Evolutionary conservation across 2,113 vertebrate genomes (phyloP).

Genomic region (Pipa parva): DNA sequence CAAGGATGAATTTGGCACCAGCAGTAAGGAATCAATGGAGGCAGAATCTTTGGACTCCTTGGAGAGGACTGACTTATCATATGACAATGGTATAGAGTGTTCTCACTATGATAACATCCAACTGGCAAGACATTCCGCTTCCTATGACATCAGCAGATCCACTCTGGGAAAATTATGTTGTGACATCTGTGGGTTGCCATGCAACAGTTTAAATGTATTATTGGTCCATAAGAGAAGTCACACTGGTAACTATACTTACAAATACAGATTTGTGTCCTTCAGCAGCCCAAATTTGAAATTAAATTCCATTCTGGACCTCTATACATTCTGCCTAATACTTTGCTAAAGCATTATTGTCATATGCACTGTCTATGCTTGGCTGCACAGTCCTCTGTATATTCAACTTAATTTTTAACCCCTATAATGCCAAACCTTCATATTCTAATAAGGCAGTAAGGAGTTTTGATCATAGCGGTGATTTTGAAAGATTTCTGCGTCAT

Average conservation of each 20-base stretch:
- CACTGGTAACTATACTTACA: conserved; percentile 72
- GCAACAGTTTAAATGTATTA: conserved; percentile 91
- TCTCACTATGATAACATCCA: conserved; percentile 63
- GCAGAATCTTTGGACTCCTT: conserved; percentile 59
- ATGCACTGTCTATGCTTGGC: not conserved
- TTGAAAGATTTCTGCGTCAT: too few relatives aligned
- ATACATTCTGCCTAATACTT: not conserved
- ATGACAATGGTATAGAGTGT: conserved; percentile 71
- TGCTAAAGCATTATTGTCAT: not conserved
- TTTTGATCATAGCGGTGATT: too few relatives aligned
- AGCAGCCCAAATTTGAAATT: not conserved
- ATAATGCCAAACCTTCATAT: too few relatives aligned
- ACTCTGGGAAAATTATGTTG: conserved; percentile 79
- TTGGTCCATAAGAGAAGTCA: conserved; percentile 93
- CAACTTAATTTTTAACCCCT: too few relatives aligned
- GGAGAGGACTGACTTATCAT: conserved; percentile 65
- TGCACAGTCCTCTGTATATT: too few relatives aligned
- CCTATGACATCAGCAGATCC: conserved; percentile 62
- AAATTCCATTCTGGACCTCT: too few relatives aligned
- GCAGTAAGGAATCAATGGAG: conserved; percentile 55
- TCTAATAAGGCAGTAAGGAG: too few relatives aligned
- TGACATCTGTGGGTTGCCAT: conserved; percentile 87
- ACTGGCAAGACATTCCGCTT: conserved; percentile 60
- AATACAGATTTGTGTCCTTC: not conserved
- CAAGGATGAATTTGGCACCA: conserved; percentile 3